These are phyloP conservation scores for Panulirus ornatus DNA, from an alignment of 1,140 invertebrate species.

Conservation along the genomic window DNA sequence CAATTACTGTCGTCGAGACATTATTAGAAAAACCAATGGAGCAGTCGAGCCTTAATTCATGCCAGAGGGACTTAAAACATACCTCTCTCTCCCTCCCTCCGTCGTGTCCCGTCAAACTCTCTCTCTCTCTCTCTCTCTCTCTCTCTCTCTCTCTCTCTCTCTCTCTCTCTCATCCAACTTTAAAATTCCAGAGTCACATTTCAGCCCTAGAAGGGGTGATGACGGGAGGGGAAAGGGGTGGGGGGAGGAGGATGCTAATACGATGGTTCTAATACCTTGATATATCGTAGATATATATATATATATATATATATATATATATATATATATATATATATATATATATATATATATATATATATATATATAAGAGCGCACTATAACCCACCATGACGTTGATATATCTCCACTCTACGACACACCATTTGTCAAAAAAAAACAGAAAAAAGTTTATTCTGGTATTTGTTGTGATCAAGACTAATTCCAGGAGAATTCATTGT, in stretches of 20 bases:
- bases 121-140: no score
- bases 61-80: no score
- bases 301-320: slow-evolving; percentile 36
- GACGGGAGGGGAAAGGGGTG: no score
- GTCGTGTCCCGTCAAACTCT: no score
- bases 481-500: background rate
- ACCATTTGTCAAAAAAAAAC: background rate
- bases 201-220: background rate
- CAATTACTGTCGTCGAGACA: no score
- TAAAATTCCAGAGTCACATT: background rate
- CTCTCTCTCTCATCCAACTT: background rate
- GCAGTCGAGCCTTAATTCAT: no score
- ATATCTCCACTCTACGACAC: background rate
- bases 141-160: background rate
- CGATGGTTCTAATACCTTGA: background rate
- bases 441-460: background rate
- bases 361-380: background rate
- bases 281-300: background rate
- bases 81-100: no score
- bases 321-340: slow-evolving; percentile 26
- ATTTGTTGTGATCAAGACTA: background rate
- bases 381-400: background rate
- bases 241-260: background rate
- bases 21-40: no score
- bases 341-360: slow-evolving; percentile 51